Percentiles rank a stretch among this genome's conserved stretches.
These are phyloP conservation scores for Danaus chrysippus DNA, from an alignment of 2,888 invertebrate genomes.

Conservation along the genomic window DNA sequence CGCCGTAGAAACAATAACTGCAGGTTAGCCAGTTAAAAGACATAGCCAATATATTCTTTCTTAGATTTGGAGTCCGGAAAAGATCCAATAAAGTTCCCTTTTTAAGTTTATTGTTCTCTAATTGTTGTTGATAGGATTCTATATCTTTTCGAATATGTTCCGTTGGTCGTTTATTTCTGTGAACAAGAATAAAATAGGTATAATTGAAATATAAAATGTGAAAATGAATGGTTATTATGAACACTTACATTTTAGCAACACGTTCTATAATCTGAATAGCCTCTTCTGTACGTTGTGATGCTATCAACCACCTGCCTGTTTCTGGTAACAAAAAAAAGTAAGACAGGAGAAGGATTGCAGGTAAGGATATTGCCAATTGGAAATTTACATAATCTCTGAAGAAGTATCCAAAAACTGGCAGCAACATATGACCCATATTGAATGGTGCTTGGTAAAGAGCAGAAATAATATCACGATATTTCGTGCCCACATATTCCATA, in stretches of 20 bases:
- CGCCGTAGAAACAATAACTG: slow-evolving; percentile 87
- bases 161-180: slow-evolving; percentile 71
- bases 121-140: slow-evolving; percentile 51
- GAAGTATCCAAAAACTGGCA: slow-evolving; percentile 81
- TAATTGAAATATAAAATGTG: neutral
- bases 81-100: slow-evolving; percentile 82
- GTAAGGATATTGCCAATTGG: slow-evolving; percentile 82
- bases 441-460: slow-evolving; percentile 85
- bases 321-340: slow-evolving; percentile 87
- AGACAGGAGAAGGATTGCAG: slow-evolving; percentile 76
- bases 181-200: slow-evolving; percentile 29
- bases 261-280: slow-evolving; percentile 82
- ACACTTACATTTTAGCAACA: slow-evolving; percentile 78
- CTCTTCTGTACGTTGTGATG: slow-evolving; percentile 82
- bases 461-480: slow-evolving; percentile 76
- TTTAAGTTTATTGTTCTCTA: slow-evolving; percentile 52
- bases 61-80: slow-evolving; percentile 84
- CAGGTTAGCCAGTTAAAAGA: slow-evolving; percentile 89
- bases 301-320: slow-evolving; percentile 89
- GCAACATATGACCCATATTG: slow-evolving; percentile 82
- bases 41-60: slow-evolving; percentile 84
- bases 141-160: slow-evolving; percentile 65
- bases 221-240: neutral
- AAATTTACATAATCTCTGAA: slow-evolving; percentile 82
- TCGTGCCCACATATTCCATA: slow-evolving; percentile 83